phyloP scores from a whole-genome alignment of 2,888 invertebrate species.

The Microctonus hyperodae region DNA sequence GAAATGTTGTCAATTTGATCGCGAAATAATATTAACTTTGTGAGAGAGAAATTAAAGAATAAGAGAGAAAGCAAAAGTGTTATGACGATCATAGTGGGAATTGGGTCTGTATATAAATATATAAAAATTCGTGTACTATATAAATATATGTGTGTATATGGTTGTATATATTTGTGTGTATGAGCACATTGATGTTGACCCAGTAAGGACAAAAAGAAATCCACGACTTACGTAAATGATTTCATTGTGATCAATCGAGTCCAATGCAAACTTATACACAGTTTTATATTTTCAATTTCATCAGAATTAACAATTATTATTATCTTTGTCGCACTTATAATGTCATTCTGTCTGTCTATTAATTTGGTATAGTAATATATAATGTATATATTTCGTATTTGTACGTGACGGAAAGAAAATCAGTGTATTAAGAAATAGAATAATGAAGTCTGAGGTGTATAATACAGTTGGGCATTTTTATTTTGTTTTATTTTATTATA shows the following conservation, averaged over 20 bases:
- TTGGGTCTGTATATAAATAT: neutral
- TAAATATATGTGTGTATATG: too few species aligned
- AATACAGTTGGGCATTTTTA: neutral
- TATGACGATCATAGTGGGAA: neutral
- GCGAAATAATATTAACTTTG: neutral
- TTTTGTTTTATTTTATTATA: neutral
- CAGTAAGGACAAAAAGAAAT: conserved; percentile 7
- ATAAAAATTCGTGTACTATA: neutral
- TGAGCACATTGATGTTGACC: neutral
- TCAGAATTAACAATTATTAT: neutral
- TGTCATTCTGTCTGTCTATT: neutral
- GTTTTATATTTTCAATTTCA: neutral
- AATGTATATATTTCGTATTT: neutral
- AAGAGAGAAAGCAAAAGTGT: neutral
- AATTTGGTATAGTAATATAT: too few species aligned
- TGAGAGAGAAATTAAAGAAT: neutral
- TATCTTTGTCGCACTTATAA: neutral
- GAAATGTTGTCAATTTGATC: neutral
- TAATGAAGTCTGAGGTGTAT: neutral
- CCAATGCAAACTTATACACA: neutral
- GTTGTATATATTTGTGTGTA: too few species aligned
- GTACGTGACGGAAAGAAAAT: conserved; percentile 31
- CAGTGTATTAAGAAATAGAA: conserved; percentile 13
- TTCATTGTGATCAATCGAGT: conserved; percentile 25
- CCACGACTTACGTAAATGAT: conserved; percentile 21